Conservation (phyloP, 2,797 vertebrate genomes). For the Parotocinclus haroldoi region DNA sequence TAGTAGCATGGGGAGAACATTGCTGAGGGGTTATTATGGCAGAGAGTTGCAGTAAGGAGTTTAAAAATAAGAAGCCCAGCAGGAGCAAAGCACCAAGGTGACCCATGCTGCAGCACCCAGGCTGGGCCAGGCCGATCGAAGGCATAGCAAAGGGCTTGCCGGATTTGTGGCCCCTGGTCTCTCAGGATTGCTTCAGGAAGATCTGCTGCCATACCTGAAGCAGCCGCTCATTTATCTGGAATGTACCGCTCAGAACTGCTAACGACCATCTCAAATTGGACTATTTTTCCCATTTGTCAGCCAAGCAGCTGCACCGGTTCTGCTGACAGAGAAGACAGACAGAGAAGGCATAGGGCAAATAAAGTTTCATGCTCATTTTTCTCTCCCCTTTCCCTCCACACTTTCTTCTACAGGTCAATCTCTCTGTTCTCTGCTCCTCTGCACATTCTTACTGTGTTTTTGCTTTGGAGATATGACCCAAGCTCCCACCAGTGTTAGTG, state of each 20-base stretch:
- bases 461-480: slow-evolving; percentile 58
- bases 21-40: slow-evolving; percentile 42
- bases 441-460: slow-evolving; percentile 59
- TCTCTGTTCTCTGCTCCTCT: slow-evolving; percentile 49
- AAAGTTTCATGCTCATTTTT: slow-evolving; percentile 82
- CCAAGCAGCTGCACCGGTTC: slow-evolving; percentile 82
- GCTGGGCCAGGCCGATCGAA: slow-evolving; percentile 67
- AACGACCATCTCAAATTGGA: slow-evolving; percentile 91
- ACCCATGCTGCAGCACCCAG: slow-evolving; percentile 70
- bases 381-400: slow-evolving; percentile 68
- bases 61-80: slow-evolving; percentile 76
- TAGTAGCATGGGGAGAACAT: slow-evolving; percentile 17
- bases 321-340: slow-evolving; percentile 78
- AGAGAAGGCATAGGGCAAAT: slow-evolving; percentile 74
- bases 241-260: slow-evolving; percentile 73
- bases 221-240: slow-evolving; percentile 81
- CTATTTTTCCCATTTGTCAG: slow-evolving; percentile 93
- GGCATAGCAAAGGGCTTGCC: slow-evolving; percentile 70
- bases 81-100: slow-evolving; percentile 76
- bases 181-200: slow-evolving; percentile 75
- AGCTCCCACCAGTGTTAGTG: slow-evolving; percentile 56
- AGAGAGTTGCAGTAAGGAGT: slow-evolving; percentile 45
- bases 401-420: slow-evolving; percentile 21
- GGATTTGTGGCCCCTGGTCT: slow-evolving; percentile 66
- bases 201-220: slow-evolving; percentile 83